A percentile compares a stretch with the other conserved stretches of the same genome.
Evolutionary conservation across 1,140 invertebrate species (phyloP).

Genomic region (Drosophila aff.): DNA sequence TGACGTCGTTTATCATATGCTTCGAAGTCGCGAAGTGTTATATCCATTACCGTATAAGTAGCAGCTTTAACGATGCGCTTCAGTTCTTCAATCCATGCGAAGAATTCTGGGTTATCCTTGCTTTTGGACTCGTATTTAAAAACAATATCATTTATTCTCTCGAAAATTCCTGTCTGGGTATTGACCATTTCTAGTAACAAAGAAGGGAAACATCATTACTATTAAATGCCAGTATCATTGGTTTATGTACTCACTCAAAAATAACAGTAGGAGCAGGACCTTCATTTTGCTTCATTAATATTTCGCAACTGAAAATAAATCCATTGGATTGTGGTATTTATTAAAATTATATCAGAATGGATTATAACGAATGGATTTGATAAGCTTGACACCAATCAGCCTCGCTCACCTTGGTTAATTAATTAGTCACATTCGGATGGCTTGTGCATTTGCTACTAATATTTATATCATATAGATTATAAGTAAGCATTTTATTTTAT

Average conservation of each 20-base stretch:
- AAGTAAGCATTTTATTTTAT: not conserved
- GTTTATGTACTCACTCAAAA: not conserved
- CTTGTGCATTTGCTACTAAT: not conserved
- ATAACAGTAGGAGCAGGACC: not conserved
- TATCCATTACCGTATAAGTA: rapidly evolving
- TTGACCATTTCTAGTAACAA: not conserved
- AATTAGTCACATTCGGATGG: not conserved
- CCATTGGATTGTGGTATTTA: not conserved
- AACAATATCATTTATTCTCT: not conserved
- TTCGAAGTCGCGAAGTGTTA: not conserved
- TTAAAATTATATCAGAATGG: too few species aligned
- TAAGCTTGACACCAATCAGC: not conserved
- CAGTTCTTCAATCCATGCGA: not conserved
- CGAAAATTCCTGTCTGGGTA: too few species aligned
- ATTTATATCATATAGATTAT: not conserved
- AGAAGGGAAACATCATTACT: not conserved
- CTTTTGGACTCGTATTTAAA: rapidly evolving
- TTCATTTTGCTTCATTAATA: not conserved
- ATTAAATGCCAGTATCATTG: not conserved
- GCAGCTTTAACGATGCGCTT: not conserved
- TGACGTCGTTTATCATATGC: not conserved
- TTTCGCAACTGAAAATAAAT: not conserved
- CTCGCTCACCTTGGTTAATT: not conserved
- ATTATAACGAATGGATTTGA: not conserved
- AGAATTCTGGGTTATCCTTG: not conserved